A percentile compares a stretch with the other conserved stretches of the same genome.
These are phyloP conservation scores for Pontoporia blainvillei DNA, from an alignment of 2,113 vertebrate genomes.

Conservation along the genomic window DNA sequence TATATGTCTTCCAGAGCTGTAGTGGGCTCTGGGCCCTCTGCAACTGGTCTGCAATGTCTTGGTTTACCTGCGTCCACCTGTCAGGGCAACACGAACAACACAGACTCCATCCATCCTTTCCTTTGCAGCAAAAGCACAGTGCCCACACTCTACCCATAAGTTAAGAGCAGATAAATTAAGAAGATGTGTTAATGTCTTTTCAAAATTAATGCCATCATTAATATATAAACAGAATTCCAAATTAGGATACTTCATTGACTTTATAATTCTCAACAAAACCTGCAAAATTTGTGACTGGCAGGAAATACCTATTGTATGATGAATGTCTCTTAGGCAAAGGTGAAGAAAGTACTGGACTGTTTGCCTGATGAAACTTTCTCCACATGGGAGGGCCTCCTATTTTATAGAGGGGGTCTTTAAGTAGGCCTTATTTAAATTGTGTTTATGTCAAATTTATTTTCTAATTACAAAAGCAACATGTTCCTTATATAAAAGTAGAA, in stretches of 20 bases:
- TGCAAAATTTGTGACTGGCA: background rate
- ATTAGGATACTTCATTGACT: background rate
- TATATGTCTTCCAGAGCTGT: conserved; percentile 81
- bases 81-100: background rate
- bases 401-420: background rate
- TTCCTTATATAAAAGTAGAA: background rate
- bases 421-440: background rate
- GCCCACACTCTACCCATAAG: background rate
- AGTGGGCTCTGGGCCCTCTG: conserved; percentile 70
- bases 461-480: background rate
- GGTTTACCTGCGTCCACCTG: conserved; percentile 86
- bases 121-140: background rate
- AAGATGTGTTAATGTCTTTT: background rate
- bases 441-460: background rate
- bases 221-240: background rate
- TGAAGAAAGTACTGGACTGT: background rate
- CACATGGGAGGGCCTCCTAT: background rate
- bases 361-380: background rate
- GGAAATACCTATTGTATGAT: background rate
- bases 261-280: background rate
- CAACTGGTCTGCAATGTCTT: conserved; percentile 78
- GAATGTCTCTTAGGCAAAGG: background rate
- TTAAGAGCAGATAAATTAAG: background rate
- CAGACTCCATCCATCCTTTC: background rate
- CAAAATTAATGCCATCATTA: background rate